phyloP scores from a whole-genome alignment of 2,888 invertebrate species.

The Andrena bucephala region DNA sequence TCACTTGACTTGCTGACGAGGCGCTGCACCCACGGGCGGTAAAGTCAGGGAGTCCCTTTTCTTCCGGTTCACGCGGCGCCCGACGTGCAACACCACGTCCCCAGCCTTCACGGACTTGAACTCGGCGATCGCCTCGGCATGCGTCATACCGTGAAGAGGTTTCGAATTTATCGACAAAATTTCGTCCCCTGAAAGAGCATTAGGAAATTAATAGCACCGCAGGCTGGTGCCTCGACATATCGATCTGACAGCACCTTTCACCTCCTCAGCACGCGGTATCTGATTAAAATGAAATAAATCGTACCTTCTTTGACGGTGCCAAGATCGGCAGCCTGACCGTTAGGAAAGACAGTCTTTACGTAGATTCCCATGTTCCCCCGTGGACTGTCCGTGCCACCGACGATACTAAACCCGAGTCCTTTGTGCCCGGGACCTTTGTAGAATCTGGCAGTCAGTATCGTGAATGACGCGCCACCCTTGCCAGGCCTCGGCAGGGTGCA shows the following conservation, averaged over 20 bases:
- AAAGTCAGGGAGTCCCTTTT: constrained; percentile 77
- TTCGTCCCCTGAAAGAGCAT: constrained; percentile 89
- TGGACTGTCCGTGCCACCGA: constrained; percentile 94
- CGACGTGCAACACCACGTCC: constrained; percentile 90
- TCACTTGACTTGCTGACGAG: constrained; percentile 69
- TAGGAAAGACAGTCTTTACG: constrained; percentile 94
- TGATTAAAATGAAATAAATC: constrained; percentile 3
- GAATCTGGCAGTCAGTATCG: constrained; percentile 87
- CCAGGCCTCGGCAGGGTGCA: constrained; percentile 87
- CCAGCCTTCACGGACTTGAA: constrained; percentile 93
- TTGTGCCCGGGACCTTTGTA: constrained; percentile 94
- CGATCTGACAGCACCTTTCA: not conserved
- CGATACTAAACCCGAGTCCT: constrained; percentile 95
- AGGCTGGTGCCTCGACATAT: not conserved
- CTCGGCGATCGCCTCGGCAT: constrained; percentile 92
- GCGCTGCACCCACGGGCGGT: constrained; percentile 66
- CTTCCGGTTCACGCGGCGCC: constrained; percentile 85
- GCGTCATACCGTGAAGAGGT: constrained; percentile 91
- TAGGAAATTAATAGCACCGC: not conserved
- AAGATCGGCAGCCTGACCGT: constrained; percentile 94
- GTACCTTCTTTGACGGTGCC: constrained; percentile 93
- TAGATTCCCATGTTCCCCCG: constrained; percentile 95
- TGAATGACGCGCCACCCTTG: constrained; percentile 86
- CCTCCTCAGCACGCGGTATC: too few relatives aligned
- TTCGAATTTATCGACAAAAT: constrained; percentile 93